Evolutionary conservation across 2,113 vertebrate species (phyloP), one percentile per base, ranked within the genome.

Genomic region (Gopherus evgoodei): DNA sequence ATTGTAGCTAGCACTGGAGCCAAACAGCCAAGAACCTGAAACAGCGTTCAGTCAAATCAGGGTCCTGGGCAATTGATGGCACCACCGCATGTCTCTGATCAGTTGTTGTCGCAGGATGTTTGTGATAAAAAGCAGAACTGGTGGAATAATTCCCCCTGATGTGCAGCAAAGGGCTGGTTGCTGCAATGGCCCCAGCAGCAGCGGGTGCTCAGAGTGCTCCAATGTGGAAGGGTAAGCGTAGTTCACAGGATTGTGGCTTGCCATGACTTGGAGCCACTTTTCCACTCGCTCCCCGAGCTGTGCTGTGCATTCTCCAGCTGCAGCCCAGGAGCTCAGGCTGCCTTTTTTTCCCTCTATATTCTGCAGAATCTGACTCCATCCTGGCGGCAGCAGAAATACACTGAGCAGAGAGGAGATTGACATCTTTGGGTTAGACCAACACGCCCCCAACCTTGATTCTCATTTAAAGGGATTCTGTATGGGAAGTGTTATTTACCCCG

Each of bases 181-280:
- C 47, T 14, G 21, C 75, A 21, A 5, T 4, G 69, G 50, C 21
- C 50, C 47, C 69, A 53, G 62, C 1, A 1, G 91, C 2, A 14
- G 57, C 0, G 9, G n/a, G 12, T 2, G 0, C 38, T 50, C 79
- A 0, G 80, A 72, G 25, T 1, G 0, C 83, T 50, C 11, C 0
- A 5, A 1, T 27, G 1, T 4, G n/a, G 59, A 6, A 0, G 14
- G 21, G 81, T 5, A 54, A 0, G 76, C 10, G 62, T 54, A 0
- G 1, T 3, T 44, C 0, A 4, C 83, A 9, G 21, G 22, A 4
- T 50, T 13, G 78, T 14, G 47, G 25, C 11, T 31, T 31, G 59
- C 1, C 3, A 38, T 57, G 93, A 81, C 94, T 19, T 1, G 0
- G 1, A 8, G 86, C 62, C 95, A 87, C 4, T 17, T 9, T 10